phyloP scores from a whole-genome alignment of 1,140 invertebrate genomes.

The Callitettix versicolor region DNA sequence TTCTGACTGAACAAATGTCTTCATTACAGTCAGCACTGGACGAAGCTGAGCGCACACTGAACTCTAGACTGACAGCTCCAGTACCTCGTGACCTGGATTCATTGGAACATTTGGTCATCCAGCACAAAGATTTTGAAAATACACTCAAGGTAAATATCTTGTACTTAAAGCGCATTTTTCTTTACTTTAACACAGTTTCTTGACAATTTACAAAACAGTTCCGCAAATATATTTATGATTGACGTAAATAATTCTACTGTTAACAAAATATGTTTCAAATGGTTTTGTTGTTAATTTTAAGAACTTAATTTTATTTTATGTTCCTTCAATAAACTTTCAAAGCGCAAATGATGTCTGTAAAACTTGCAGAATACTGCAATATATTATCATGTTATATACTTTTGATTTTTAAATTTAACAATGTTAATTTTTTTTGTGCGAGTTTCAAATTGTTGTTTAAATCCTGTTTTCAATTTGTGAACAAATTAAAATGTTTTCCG shows the following conservation, averaged over 20 bases:
- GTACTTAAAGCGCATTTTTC: neutral
- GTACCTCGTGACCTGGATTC: slow-evolving; percentile 76
- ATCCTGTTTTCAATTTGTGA: too few species aligned
- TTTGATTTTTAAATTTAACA: too few species aligned
- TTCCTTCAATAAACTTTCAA: too few species aligned
- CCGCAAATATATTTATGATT: slow-evolving; percentile 11
- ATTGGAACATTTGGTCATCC: slow-evolving; percentile 73
- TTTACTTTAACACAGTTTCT: neutral
- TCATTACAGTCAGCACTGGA: slow-evolving; percentile 71
- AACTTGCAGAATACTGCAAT: too few species aligned
- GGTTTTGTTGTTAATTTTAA: too few species aligned
- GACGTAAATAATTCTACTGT: neutral
- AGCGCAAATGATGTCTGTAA: too few species aligned
- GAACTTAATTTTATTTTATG: too few species aligned
- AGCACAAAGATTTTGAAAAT: slow-evolving; percentile 81
- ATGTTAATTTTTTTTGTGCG: too few species aligned
- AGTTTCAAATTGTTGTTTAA: too few species aligned
- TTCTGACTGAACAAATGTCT: slow-evolving; percentile 76
- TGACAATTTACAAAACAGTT: neutral
- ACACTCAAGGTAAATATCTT: slow-evolving; percentile 37
- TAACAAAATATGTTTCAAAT: too few species aligned
- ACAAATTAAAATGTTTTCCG: too few species aligned
- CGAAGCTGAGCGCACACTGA: slow-evolving; percentile 73
- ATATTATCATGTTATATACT: too few species aligned
- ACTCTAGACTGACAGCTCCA: slow-evolving; percentile 63